Base-by-base conservation (phyloP, 2,797 vertebrate genomes). In the Phataginus tetradactyla region DNA sequence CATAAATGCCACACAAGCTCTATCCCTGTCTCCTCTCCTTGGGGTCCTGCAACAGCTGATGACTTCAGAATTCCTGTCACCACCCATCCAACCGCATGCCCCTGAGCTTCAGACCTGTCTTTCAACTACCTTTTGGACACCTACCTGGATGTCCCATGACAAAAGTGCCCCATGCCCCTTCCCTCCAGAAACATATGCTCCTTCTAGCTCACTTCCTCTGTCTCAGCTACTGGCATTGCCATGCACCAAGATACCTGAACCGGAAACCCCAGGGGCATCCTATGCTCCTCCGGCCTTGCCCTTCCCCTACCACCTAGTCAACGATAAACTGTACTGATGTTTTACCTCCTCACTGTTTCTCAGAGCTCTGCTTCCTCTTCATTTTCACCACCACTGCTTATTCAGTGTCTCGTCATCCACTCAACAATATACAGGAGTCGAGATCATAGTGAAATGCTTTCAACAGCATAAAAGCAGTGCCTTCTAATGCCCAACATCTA, bases 381-480 rank as follows among this genome's bases (percentile, higher is more conserved):
- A 81, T 93, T 81, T 91, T 71, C 72, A 83, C 49, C 25, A n/a
- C 69, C 34, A 91, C 18, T 55, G 27, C 45, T 80, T 86, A 93
- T 17, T 90, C 55, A 84, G 27, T 23, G 78, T 66, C 77, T 86
- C 79, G 39, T 86, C 79, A 94, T 66, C 93, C 61, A 66, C 29
- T 64, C 81, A 90, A 83, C 39, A 94, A 59, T 49, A 80, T 79
- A 78, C 86, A 84, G 51, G 72, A 79, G 25, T 37, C 53, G 4
- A 87, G 85, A 49, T 42, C 37, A 57, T 11, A 81, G 66, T 37
- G 68, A 75, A 49, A 15, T 92, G 51, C 71, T 91, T 75, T 61
- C 69, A 92, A 91, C n/a, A 79, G 20, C 94, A 94, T 69, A 74
- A 72, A 92, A 81, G 12, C 17, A 69, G 13, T n/a, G 61, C 42